Evolutionary conservation across 2,113 vertebrate genomes (phyloP).

Genomic region (Pimephales promelas): DNA sequence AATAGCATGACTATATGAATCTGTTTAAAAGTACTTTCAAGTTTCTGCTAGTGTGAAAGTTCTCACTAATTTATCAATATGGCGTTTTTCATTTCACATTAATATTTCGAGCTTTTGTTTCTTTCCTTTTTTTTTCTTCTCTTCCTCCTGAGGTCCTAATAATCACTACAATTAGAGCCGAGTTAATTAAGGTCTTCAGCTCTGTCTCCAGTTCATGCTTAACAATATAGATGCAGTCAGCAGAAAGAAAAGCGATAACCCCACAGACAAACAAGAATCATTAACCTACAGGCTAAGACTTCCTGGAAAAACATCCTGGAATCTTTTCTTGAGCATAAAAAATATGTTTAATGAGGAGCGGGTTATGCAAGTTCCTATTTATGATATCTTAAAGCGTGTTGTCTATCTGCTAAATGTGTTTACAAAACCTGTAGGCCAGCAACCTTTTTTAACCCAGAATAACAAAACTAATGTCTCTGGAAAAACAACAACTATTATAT

Average conservation of each 20-base stretch:
- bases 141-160: slow-evolving; percentile 29
- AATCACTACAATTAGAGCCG: slow-evolving; percentile 26
- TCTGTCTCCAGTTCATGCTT: slow-evolving; percentile 32
- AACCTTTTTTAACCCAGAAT: background rate
- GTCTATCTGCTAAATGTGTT: background rate
- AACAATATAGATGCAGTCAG: slow-evolving; percentile 17
- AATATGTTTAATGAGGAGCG: background rate
- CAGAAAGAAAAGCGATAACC: slow-evolving; percentile 5
- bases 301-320: slow-evolving; percentile 6
- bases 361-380: background rate
- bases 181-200: slow-evolving; percentile 44
- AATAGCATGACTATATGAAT: background rate
- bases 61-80: background rate
- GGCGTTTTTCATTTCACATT: slow-evolving; percentile 17
- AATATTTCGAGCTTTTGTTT: slow-evolving; percentile 15
- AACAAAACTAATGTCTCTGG: background rate
- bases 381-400: background rate
- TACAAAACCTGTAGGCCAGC: background rate
- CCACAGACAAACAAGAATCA: slow-evolving; percentile 29
- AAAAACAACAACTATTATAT: background rate
- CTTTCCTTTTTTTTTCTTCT: slow-evolving; percentile 9
- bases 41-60: background rate
- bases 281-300: slow-evolving; percentile 18
- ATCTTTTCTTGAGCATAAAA: slow-evolving; percentile 7
- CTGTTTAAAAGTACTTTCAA: background rate